These are phyloP conservation scores for Gymnocephalus cernua DNA, from an alignment of 2,113 vertebrate species.

Conservation along the genomic window DNA sequence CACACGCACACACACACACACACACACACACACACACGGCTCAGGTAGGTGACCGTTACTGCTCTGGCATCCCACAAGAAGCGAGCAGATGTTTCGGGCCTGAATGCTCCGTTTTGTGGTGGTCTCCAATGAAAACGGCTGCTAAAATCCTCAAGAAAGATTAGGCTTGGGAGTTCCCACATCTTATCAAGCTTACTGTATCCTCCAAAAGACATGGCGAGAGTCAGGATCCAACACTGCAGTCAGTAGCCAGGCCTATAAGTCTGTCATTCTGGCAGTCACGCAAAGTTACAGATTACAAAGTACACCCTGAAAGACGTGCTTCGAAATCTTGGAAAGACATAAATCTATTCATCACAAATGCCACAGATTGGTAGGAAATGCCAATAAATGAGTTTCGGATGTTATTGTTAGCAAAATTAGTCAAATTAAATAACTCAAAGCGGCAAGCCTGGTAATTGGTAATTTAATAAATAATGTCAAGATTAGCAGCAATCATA, in stretches of 20 bases:
- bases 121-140: constrained; percentile 59
- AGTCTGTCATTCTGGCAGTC: constrained; percentile 38
- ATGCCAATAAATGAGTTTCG: constrained; percentile 11
- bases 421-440: constrained; percentile 30
- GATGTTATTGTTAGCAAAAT: constrained; percentile 26
- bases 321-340: not conserved
- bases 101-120: constrained; percentile 63
- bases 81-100: constrained; percentile 78
- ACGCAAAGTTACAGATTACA: constrained; percentile 20
- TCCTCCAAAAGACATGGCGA: constrained; percentile 49
- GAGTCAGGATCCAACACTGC: constrained; percentile 44
- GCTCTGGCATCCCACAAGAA: constrained; percentile 44
- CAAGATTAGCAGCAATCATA: constrained; percentile 12
- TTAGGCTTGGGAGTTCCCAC: constrained; percentile 69
- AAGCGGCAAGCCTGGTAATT: constrained; percentile 40
- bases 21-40: not conserved
- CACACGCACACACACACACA: not conserved
- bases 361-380: constrained; percentile 12
- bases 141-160: constrained; percentile 68
- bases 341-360: constrained; percentile 15
- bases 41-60: constrained; percentile 48
- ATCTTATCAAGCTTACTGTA: constrained; percentile 67
- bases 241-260: constrained; percentile 4
- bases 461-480: constrained; percentile 36
- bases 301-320: constrained; percentile 1